Evolutionary conservation across 2,113 vertebrate genomes (phyloP).

Genomic region (Pleuronectes platessa): DNA sequence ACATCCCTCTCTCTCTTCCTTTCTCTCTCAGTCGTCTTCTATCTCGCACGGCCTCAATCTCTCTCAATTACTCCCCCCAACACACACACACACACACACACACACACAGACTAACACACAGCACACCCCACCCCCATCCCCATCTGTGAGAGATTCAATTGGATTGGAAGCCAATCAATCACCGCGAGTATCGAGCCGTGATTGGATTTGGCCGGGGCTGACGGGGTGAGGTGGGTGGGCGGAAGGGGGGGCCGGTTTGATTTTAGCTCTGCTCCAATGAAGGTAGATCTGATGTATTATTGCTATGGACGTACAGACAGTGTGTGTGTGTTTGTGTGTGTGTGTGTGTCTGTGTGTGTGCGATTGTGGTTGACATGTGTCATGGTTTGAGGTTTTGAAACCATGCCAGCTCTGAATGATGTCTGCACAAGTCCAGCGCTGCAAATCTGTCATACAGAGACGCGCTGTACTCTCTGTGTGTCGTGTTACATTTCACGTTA

Average conservation of each 20-base stretch:
- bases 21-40: constrained; percentile 27
- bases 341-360: constrained; percentile 31
- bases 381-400: constrained; percentile 68
- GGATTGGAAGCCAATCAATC: constrained; percentile 81
- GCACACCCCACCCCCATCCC: constrained; percentile 27
- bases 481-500: constrained; percentile 43
- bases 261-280: constrained; percentile 77
- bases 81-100: not conserved
- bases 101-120: not conserved
- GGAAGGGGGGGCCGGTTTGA: constrained; percentile 55
- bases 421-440: constrained; percentile 42
- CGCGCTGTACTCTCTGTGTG: constrained; percentile 8
- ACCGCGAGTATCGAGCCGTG: constrained; percentile 73
- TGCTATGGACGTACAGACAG: constrained; percentile 64
- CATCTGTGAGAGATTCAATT: constrained; percentile 73
- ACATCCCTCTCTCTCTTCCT: constrained; percentile 20
- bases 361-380: constrained; percentile 71
- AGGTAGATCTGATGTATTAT: constrained; percentile 75
- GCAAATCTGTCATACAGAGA: constrained; percentile 53
- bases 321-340: constrained; percentile 30
- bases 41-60: constrained; percentile 44
- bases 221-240: constrained; percentile 49
- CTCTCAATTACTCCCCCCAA: constrained; percentile 50
- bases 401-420: constrained; percentile 60
- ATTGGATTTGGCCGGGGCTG: constrained; percentile 77